phyloP scores from a whole-genome alignment of 2,113 vertebrate species.

The Sterna hirundo region DNA sequence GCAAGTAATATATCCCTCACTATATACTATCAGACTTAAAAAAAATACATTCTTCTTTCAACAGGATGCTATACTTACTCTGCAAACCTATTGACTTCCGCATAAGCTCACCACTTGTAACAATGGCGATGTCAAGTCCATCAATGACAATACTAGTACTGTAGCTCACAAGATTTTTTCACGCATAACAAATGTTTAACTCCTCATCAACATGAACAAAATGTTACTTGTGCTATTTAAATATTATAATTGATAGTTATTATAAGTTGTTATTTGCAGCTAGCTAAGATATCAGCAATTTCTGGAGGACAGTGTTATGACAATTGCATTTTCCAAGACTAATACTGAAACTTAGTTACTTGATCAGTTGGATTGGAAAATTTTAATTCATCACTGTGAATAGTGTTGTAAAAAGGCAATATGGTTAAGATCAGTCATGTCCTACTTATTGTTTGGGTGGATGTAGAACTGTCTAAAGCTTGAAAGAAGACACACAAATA shows the following conservation, averaged over 20 bases:
- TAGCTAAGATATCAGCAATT: background rate
- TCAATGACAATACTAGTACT: background rate
- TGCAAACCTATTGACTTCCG: background rate
- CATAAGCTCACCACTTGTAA: background rate
- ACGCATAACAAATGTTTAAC: background rate
- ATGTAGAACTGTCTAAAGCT: background rate
- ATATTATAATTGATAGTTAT: background rate
- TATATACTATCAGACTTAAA: background rate
- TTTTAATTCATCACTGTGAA: conserved; percentile 31
- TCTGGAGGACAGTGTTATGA: background rate
- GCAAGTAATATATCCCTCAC: background rate
- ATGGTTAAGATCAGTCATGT: conserved; percentile 9
- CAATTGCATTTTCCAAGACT: background rate
- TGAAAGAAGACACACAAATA: conserved; percentile 29
- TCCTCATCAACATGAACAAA: background rate
- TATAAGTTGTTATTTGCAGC: background rate
- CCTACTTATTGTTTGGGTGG: background rate
- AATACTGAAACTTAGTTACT: conserved; percentile 11
- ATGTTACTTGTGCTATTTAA: background rate
- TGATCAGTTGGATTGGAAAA: background rate
- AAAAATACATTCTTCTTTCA: background rate
- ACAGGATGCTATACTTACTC: background rate
- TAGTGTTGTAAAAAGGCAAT: conserved; percentile 31
- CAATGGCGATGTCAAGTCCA: background rate
- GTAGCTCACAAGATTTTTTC: background rate